Evolutionary conservation across 2,888 invertebrate species (phyloP), one percentile per base, ranked within the genome.

Genomic region (Venustoraphidia nigricollis): DNA sequence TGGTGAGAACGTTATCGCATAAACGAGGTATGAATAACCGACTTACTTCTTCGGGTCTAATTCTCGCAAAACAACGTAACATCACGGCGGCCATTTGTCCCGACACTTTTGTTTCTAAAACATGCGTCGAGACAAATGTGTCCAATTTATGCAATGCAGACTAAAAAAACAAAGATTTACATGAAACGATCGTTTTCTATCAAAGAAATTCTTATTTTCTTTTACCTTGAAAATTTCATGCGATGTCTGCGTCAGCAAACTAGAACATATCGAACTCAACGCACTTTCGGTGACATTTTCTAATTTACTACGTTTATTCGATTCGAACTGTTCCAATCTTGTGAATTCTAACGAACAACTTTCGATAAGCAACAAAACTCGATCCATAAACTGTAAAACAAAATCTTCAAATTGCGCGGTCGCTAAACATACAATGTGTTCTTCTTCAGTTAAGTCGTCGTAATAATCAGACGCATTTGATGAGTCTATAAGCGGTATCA

Each of bases 321-420:
- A 66, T 48, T 75, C 74, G 51, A 72, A 71, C 44, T 76, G 75
- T 57, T 84, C 83, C 56, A 81, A 66, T 38, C 83, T 68, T 0
- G 79, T 78, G 49, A 77, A 76, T 57, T 84, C 84, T 50, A 80
- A 65, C 0, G 79, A 73, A 56, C 79, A 80, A 2, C 80, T 81
- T 55, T 86, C 84, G 38, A 86, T 79, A 52, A 85, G 74, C 1
- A 70, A 63, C 58, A 84, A 83, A 51, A 84, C 70, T 59, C 83
- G 77, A 58, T 92, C 91, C 55, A 94, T 67, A 59, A 90, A 86
- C 59, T 90, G 83, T 2, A 90, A 66, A 2, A 93, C 79, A 60
- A 94, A 93, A 61, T 92, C 90, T 66, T 94, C 92, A 56, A 93
- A 81, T 55, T 83, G 81, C 1, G 89, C 87, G 0, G 91, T 88